Evolutionary conservation across 2,797 vertebrate genomes (phyloP), one percentile per base, ranked within the genome.

Genomic region (Anabas testudineus): DNA sequence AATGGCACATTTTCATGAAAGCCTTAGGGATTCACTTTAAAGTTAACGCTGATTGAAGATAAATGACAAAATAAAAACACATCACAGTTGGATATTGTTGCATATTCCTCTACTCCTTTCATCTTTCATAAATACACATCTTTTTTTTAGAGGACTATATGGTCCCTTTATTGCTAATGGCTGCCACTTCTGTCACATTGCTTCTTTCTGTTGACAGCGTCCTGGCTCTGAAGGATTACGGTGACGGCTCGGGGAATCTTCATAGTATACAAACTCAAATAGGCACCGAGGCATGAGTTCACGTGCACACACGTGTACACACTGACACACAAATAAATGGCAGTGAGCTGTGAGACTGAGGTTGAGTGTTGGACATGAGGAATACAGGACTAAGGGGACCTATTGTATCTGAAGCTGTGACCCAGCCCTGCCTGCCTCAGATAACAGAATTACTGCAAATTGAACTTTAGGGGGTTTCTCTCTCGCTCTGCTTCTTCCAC

Each of bases 371-470:
- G 77, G 71, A 70, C 66, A 51, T 49, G 47, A 67, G 67, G 64
- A 64, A 74, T 72, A 62, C 59, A 54, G 77, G 63, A 64, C 67
- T 62, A 51, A 70, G 41, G 73, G 63, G 67, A 83, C 45, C 55
- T 47, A 58, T 84, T 88, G 84, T 82, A 83, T 88, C 78, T 82
- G 87, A 71, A 77, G 76, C 71, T 7, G n/a, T 80, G 78, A 80
- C 81, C 84, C 52, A 24, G 71, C 74, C 67, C 85, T 85, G 89
- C 82, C 84, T 75, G 75, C 61, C 75, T 72, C 83, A 90, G 93
- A 94, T 93, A 93, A 93, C 90, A 92, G 90, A 93, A 91, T 93
- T 90, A 93, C 91, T 90, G 85, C 90, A 91, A 92, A 93, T 91
- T 90, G 88, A 92, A 93, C 88, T 87, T 87, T 59, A 72, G 81